Evolutionary conservation across 2,113 vertebrate genomes (phyloP).

Genomic region (cattle (Bos taurus)): DNA sequence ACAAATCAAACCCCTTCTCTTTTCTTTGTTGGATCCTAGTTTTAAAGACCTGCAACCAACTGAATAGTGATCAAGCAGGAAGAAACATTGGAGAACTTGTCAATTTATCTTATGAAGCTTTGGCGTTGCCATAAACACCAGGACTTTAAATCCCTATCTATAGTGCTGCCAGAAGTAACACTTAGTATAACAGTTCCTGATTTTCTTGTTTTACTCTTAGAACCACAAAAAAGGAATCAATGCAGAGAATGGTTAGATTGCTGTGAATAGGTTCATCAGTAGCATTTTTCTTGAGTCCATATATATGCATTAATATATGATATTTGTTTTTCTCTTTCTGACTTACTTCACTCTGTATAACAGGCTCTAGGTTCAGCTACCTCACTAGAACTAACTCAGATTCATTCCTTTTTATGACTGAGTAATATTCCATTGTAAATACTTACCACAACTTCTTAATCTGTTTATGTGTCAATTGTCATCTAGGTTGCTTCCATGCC

Average conservation of each 20-base stretch:
- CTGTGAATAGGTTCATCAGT: neutral
- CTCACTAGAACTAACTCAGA: neutral
- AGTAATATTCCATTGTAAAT: neutral
- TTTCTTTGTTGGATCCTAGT: neutral
- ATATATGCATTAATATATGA: neutral
- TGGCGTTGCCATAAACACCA: neutral
- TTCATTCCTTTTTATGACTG: neutral
- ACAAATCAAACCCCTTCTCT: neutral
- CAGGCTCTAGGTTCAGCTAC: neutral
- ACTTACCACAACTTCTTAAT: neutral
- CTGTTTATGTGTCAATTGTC: neutral
- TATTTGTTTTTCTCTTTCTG: neutral
- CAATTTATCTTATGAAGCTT: neutral
- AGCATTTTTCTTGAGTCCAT: neutral
- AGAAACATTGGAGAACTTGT: neutral
- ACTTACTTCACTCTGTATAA: neutral
- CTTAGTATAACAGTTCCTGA: neutral
- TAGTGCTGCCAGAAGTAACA: neutral
- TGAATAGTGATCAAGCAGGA: neutral
- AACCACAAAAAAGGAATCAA: neutral
- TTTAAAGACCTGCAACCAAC: constrained; percentile 5
- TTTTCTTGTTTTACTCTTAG: neutral
- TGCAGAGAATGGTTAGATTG: neutral
- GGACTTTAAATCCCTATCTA: neutral
- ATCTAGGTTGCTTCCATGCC: neutral